Evolutionary conservation across 2,888 invertebrate genomes (phyloP), one percentile per base, ranked within the genome.

Genomic region (Perizoma affinitatum): DNA sequence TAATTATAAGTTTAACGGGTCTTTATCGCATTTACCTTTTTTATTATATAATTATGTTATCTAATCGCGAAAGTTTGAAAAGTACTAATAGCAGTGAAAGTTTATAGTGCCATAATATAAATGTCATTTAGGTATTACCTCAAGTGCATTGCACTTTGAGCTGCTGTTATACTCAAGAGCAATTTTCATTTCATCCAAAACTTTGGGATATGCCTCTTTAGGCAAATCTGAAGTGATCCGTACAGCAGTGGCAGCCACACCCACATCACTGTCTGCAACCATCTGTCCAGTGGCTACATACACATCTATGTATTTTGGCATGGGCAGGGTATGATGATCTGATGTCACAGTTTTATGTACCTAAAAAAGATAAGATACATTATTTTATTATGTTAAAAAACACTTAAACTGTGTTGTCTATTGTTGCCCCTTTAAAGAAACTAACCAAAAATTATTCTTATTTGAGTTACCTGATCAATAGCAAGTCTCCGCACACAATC

Each of bases 121-220:
- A 3, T 22, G 45, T 5, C 7, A 6, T 22, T 22, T 22, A 45
- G 5, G 5, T 22, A 44, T 69, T 77, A 95, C 95, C 92, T 96
- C 96, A 85, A 95, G 95, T 54, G 95, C 93, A 78, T 96, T 93
- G 76, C 96, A 95, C 70, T 94, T 93, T 55, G 94, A 86, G 53
- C 93, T 93, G 68, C 94, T 95, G 73, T 88, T 93, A 63, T 88
- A 88, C 10, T 90, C 80, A 73, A 96, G 84, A 8, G 94, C 89
- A 66, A 93, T 92, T 63, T 93, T 91, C 74, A 95, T 90, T 69
- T 93, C 90, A 33, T 93, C 87, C 52, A 95, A 75, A 7, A 95
- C 82, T 70, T 92, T 88, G 1, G 93, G 87, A 47, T 93, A 93
- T 46, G 94, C 93, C 42, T 95, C 81, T 51, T 86, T 69, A 58